Conservation (phyloP, 2,113 vertebrate species). For the Catagonus wagneri region DNA sequence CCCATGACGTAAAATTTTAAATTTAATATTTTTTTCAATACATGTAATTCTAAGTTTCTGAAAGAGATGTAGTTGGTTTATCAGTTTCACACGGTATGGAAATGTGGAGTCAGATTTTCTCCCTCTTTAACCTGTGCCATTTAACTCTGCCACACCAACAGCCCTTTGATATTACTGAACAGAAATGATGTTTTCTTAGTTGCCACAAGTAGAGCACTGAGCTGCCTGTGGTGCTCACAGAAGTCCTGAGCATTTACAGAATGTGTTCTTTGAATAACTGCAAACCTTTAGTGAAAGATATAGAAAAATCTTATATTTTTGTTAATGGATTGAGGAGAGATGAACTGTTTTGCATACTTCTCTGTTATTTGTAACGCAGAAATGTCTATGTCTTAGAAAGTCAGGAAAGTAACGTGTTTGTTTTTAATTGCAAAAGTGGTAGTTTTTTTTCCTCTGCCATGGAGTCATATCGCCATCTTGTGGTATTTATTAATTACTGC, state of each 20-base stretch:
- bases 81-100: background rate
- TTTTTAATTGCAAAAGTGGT: background rate
- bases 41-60: background rate
- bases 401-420: conserved; percentile 2
- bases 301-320: background rate
- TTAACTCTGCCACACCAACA: background rate
- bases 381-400: background rate
- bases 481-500: conserved; percentile 36
- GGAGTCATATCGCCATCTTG: conserved; percentile 53
- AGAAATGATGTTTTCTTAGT: background rate
- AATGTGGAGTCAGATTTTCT: background rate
- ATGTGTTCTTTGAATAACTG: background rate
- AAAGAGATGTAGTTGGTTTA: background rate
- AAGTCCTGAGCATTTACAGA: background rate
- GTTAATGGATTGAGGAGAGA: background rate
- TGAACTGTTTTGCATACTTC: background rate
- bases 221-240: background rate
- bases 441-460: background rate
- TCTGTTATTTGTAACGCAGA: conserved; percentile 12
- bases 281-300: background rate
- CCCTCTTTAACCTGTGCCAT: background rate
- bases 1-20: background rate
- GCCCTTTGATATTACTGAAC: background rate
- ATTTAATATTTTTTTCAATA: background rate
- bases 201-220: background rate